Evolutionary conservation across 2,113 vertebrate genomes (phyloP).

Genomic region (Polyodon spathula): DNA sequence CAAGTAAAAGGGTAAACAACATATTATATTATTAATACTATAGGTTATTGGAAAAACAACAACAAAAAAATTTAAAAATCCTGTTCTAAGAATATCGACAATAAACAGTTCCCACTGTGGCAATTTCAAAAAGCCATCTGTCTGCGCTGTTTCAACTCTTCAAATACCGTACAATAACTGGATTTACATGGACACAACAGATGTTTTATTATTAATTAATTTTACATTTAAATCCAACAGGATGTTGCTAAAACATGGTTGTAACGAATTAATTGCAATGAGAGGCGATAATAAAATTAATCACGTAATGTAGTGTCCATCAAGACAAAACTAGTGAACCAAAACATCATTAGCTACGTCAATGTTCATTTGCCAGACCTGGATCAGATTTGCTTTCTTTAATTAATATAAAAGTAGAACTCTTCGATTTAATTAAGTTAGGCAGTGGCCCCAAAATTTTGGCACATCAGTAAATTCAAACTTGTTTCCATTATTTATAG

Average conservation of each 20-base stretch:
- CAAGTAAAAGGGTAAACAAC: neutral
- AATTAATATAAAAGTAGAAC: too few relatives aligned
- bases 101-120: conserved; percentile 7
- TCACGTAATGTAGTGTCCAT: conserved; percentile 24
- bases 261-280: neutral
- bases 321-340: neutral
- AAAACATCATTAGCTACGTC: neutral
- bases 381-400: too few relatives aligned
- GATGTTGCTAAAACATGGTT: conserved; percentile 43
- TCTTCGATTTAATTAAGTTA: too few relatives aligned
- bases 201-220: conserved; percentile 47
- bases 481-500: too few relatives aligned
- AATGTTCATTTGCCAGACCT: neutral
- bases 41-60: too few relatives aligned
- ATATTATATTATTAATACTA: neutral
- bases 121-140: conserved; percentile 27
- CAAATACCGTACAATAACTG: conserved; percentile 44
- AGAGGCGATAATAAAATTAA: conserved; percentile 41
- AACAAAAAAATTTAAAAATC: neutral
- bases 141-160: conserved; percentile 7
- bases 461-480: too few relatives aligned
- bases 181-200: conserved; percentile 51
- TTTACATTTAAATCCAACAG: conserved; percentile 43
- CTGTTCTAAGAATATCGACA: neutral
- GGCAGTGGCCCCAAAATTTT: too few relatives aligned